These are phyloP conservation scores for Melipona quadrifasciata DNA, from an alignment of 1,140 invertebrate genomes.

Conservation along the genomic window DNA sequence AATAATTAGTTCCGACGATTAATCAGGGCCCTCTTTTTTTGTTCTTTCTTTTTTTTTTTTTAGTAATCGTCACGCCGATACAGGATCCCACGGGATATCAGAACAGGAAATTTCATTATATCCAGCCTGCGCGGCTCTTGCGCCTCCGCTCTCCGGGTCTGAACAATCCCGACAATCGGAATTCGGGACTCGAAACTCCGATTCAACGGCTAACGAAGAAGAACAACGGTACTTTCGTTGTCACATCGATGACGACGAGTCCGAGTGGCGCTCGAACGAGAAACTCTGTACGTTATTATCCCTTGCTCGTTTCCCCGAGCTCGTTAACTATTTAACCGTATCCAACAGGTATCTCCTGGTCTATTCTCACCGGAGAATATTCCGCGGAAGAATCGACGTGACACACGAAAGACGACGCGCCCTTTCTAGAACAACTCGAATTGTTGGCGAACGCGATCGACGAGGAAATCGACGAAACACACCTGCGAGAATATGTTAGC, in stretches of 20 bases:
- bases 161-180: constrained; percentile 22
- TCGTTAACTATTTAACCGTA: not conserved
- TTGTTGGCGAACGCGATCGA: not conserved
- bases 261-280: not conserved
- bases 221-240: not conserved
- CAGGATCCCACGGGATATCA: constrained; percentile 25
- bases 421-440: not conserved
- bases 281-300: not conserved
- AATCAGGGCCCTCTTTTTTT: not conserved
- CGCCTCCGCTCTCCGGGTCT: not conserved
- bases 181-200: constrained; percentile 11
- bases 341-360: not conserved
- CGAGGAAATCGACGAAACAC: constrained; percentile 20
- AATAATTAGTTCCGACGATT: constrained; percentile 45
- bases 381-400: not conserved
- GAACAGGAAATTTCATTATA: constrained; percentile 52
- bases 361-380: not conserved
- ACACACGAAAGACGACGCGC: not conserved
- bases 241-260: constrained; percentile 17
- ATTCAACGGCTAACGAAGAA: constrained; percentile 9
- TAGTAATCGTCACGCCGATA: constrained; percentile 27
- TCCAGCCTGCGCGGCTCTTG: not conserved
- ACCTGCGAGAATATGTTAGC: constrained; percentile 31
- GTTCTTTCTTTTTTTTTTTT: too few relatives aligned
- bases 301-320: too few relatives aligned